Evolutionary conservation across 2,888 invertebrate genomes (phyloP).

Genomic region (Drosophila monieri): DNA sequence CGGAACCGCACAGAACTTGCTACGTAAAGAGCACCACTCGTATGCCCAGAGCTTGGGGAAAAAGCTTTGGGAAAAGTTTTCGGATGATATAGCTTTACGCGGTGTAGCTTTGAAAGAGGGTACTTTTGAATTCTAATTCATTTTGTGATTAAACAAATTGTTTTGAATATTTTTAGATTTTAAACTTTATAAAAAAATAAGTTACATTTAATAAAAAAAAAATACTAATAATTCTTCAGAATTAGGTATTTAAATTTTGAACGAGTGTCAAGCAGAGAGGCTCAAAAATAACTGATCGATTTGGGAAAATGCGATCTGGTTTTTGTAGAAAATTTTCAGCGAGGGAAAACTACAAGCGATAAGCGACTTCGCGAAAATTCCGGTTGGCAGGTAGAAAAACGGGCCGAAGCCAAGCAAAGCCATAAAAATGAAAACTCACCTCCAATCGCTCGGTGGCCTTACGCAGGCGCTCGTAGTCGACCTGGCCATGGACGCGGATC

Average conservation of each 20-base stretch:
- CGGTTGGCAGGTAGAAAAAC: conserved; percentile 44
- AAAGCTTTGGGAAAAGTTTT: conserved; percentile 44
- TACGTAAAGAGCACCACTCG: conserved; percentile 23
- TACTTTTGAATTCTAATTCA: neutral
- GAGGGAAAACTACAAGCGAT: conserved; percentile 23
- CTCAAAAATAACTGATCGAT: neutral
- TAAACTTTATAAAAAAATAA: too few species aligned
- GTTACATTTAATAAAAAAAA: too few species aligned
- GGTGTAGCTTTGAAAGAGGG: neutral
- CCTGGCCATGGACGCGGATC: conserved; percentile 92
- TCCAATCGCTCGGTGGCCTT: conserved; percentile 94
- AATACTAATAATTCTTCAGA: neutral
- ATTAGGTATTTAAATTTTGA: neutral
- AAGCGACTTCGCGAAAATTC: conserved; percentile 20
- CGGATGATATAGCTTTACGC: conserved; percentile 2
- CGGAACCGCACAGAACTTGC: conserved; percentile 15
- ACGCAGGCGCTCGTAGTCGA: conserved; percentile 92
- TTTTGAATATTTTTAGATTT: neutral
- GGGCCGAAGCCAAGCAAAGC: conserved; percentile 10
- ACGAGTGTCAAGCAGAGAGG: neutral
- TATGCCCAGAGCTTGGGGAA: conserved; percentile 1
- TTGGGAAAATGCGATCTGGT: neutral
- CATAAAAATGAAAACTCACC: conserved; percentile 86
- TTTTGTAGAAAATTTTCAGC: neutral
- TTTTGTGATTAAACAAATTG: neutral